These are phyloP conservation scores for Montifringilla adamsi DNA, from an alignment of 2,113 vertebrate species.

Conservation along the genomic window DNA sequence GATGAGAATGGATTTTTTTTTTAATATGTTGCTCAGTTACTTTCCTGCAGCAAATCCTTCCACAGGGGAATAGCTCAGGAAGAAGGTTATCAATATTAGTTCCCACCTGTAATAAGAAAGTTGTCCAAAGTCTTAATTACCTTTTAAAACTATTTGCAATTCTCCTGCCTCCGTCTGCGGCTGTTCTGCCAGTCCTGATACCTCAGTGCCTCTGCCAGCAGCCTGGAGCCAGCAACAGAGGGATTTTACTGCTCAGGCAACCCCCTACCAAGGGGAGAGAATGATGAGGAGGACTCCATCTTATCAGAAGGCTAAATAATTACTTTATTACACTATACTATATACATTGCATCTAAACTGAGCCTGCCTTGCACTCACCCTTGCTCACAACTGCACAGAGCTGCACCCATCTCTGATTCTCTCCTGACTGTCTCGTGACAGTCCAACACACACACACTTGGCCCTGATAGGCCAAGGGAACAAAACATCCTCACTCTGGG, in stretches of 20 bases:
- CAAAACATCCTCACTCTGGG: too few relatives aligned
- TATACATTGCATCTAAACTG: too few relatives aligned
- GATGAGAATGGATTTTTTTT: slow-evolving; percentile 6
- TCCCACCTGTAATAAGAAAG: not conserved
- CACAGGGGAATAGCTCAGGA: not conserved
- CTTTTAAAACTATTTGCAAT: not conserved
- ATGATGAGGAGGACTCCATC: too few relatives aligned
- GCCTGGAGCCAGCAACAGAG: not conserved
- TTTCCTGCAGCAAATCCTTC: not conserved
- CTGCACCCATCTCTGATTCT: too few relatives aligned
- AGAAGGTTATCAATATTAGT: not conserved
- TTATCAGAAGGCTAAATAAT: too few relatives aligned
- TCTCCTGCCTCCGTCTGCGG: not conserved
- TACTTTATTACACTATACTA: too few relatives aligned
- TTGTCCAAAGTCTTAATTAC: not conserved
- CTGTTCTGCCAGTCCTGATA: not conserved
- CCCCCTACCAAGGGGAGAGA: too few relatives aligned
- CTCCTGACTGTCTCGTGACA: too few relatives aligned
- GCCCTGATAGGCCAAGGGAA: too few relatives aligned
- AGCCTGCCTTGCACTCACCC: too few relatives aligned
- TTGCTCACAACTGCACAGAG: too few relatives aligned
- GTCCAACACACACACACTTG: too few relatives aligned
- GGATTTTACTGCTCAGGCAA: not conserved
- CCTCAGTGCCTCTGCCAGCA: accelerated
- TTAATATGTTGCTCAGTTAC: not conserved